phyloP scores from a whole-genome alignment of 2,888 invertebrate genomes.

The Limnephilus rhombicus region DNA sequence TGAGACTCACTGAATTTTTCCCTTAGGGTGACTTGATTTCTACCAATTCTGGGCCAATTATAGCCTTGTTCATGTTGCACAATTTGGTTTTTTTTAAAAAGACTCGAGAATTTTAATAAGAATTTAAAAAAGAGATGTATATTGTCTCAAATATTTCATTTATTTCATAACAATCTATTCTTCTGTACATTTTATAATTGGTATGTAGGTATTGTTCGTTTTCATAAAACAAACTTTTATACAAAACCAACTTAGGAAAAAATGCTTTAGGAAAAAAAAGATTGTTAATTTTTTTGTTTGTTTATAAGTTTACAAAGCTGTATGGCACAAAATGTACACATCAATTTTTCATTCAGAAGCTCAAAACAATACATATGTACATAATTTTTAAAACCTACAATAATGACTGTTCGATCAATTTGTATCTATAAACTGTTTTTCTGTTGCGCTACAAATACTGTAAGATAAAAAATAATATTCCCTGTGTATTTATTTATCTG shows the following conservation, averaged over 20 bases:
- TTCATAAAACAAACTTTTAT: neutral
- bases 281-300: neutral
- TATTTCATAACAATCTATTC: neutral
- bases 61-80: neutral
- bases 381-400: neutral
- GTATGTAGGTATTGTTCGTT: neutral
- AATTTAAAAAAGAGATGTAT: neutral
- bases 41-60: neutral
- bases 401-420: neutral
- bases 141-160: neutral
- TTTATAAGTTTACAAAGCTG: no score
- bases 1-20: no score
- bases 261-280: neutral
- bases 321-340: neutral
- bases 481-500: neutral
- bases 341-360: neutral
- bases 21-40: no score
- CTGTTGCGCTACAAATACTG: neutral
- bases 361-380: neutral
- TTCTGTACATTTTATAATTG: neutral
- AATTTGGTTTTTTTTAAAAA: neutral
- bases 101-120: neutral
- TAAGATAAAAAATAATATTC: neutral
- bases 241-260: neutral
- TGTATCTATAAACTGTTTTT: neutral